These are phyloP conservation scores for Clytia hemisphaerica DNA, from an alignment of 30 jellyfish, hydroid and myxozoan genomes.

Conservation along the genomic window DNA sequence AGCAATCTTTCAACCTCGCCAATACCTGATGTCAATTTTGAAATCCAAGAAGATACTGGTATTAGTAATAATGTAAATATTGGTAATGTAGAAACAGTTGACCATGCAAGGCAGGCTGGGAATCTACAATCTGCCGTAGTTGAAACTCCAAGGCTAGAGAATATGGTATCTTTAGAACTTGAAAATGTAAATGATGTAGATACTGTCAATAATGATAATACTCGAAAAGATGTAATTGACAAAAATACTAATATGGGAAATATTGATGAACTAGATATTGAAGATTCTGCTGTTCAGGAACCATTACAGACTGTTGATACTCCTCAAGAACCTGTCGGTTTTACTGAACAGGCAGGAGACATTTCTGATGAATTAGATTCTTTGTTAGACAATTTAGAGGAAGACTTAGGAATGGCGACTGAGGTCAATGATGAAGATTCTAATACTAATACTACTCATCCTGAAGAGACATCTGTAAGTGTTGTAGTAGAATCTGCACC, in stretches of 20 bases:
- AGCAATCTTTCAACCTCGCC: neutral
- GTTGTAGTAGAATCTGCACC: too few relatives aligned
- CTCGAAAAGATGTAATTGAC: neutral
- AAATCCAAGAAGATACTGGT: neutral
- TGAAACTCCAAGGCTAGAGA: neutral
- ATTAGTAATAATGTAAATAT: neutral
- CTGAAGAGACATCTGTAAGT: too few relatives aligned
- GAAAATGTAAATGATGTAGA: neutral
- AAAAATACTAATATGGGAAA: neutral
- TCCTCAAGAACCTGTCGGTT: neutral
- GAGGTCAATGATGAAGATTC: neutral
- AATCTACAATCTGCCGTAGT: neutral
- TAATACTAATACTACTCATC: too few relatives aligned
- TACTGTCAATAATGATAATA: neutral
- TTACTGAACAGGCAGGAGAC: conserved; percentile 7
- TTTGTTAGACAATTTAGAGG: neutral
- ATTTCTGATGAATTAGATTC: neutral
- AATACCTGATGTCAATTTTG: too few relatives aligned
- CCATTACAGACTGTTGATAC: neutral
- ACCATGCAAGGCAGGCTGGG: neutral
- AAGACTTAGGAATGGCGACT: neutral
- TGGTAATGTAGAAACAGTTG: neutral
- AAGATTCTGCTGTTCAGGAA: neutral
- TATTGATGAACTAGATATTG: neutral
- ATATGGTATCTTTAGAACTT: neutral